These are phyloP conservation scores for Drosophila borborema DNA, from an alignment of 2,888 invertebrate species.

Conservation along the genomic window DNA sequence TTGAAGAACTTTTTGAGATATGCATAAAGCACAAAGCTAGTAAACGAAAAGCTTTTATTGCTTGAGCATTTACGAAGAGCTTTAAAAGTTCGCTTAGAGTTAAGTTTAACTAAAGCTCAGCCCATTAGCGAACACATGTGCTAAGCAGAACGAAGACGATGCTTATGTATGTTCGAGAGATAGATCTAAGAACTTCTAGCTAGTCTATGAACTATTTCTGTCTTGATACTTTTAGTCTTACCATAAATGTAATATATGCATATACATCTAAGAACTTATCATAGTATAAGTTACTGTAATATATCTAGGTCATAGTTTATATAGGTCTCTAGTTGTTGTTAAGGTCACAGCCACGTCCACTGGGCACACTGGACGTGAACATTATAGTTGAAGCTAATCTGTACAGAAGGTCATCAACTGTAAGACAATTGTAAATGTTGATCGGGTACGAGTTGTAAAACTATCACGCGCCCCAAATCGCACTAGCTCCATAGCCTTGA, in stretches of 20 bases:
- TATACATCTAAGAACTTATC: too few species aligned
- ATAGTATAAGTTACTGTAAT: too few species aligned
- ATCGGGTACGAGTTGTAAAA: not conserved
- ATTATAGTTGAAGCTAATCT: not conserved
- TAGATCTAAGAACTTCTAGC: not conserved
- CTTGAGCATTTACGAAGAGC: not conserved
- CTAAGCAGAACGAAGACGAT: not conserved
- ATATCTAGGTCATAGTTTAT: not conserved
- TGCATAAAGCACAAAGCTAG: not conserved
- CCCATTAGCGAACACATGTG: not conserved
- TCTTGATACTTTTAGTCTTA: not conserved
- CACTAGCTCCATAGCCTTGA: not conserved
- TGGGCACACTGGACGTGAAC: not conserved
- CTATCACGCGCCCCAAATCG: not conserved
- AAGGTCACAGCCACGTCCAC: not conserved
- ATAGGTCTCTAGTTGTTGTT: not conserved
- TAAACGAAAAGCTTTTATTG: not conserved
- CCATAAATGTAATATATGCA: too few species aligned
- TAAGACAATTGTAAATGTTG: not conserved
- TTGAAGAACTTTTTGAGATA: not conserved
- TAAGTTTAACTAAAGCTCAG: not conserved
- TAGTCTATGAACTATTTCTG: not conserved
- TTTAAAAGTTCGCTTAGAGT: not conserved
- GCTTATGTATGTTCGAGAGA: not conserved
- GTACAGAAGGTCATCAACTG: not conserved